Conservation (phyloP, 2,113 vertebrate genomes). For the Scatophagus argus region DNA sequence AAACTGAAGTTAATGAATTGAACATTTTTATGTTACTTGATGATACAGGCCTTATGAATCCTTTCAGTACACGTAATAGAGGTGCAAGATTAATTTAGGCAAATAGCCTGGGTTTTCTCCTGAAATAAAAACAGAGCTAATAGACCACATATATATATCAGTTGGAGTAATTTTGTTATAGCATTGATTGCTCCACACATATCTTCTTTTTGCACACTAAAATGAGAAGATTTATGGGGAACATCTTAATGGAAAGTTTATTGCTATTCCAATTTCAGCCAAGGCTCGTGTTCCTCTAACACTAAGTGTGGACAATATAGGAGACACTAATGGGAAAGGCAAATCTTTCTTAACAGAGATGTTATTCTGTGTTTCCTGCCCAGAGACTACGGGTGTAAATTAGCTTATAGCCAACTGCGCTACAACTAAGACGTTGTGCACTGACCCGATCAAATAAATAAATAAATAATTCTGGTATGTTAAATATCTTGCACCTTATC, state of each 20-base stretch:
- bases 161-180: constrained; percentile 14
- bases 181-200: constrained; percentile 25
- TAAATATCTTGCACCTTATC: constrained; percentile 46
- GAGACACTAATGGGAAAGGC: constrained; percentile 52
- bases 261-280: constrained; percentile 47
- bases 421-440: too few relatives aligned
- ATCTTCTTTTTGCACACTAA: constrained; percentile 43
- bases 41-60: background rate
- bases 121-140: constrained; percentile 30
- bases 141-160: constrained; percentile 4
- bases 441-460: too few relatives aligned
- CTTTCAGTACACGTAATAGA: constrained; percentile 19
- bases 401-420: too few relatives aligned
- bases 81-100: constrained; percentile 15
- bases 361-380: too few relatives aligned
- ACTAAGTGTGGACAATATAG: constrained; percentile 35
- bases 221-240: constrained; percentile 39
- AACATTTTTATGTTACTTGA: background rate
- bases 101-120: background rate
- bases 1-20: background rate
- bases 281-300: constrained; percentile 21
- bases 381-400: too few relatives aligned
- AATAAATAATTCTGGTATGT: too few relatives aligned
- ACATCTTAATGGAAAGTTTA: constrained; percentile 56
- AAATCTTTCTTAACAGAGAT: too few relatives aligned